A percentile compares a stretch with the other conserved stretches of the same genome.
Conservation (phyloP, 2,113 vertebrate genomes). For the Pelobates fuscus region DNA sequence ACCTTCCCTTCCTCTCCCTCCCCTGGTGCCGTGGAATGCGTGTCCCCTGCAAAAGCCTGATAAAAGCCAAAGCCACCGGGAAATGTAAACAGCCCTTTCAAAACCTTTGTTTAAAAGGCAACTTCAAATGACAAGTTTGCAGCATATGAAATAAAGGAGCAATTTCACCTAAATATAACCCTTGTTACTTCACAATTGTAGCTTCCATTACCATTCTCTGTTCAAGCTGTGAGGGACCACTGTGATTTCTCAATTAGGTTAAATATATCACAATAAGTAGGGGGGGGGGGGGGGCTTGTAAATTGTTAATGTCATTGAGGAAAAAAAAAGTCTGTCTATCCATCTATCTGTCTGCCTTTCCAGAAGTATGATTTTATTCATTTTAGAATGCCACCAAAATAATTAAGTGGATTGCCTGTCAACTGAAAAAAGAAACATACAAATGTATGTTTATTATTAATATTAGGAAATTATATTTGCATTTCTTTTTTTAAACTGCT, state of each 20-base stretch:
- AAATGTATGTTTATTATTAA: too few relatives aligned
- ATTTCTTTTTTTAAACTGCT: too few relatives aligned
- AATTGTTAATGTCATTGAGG: not conserved
- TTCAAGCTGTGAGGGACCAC: constrained; percentile 29
- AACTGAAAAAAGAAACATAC: too few relatives aligned
- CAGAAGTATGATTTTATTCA: too few relatives aligned
- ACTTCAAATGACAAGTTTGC: constrained; percentile 35
- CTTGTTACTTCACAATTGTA: not conserved
- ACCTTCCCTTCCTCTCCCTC: constrained; percentile 38
- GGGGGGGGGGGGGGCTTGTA: too few relatives aligned
- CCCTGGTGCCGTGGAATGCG: not conserved
- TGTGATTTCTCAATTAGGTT: too few relatives aligned
- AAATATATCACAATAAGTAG: too few relatives aligned
- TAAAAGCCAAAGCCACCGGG: constrained; percentile 24
- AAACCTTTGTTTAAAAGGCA: constrained; percentile 36
- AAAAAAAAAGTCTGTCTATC: too few relatives aligned
- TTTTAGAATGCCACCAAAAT: too few relatives aligned
- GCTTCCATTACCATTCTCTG: constrained; percentile 10
- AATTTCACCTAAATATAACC: constrained; percentile 21
- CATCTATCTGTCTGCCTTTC: too few relatives aligned
- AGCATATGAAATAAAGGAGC: constrained; percentile 15
- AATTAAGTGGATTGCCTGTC: too few relatives aligned
- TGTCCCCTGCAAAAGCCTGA: constrained; percentile 17
- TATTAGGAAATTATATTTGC: too few relatives aligned
- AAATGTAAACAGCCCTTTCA: constrained; percentile 26